Percentiles rank a stretch among this genome's conserved stretches.
Evolutionary conservation across 2,888 invertebrate species (phyloP).

Genomic region (Xanthia icteritia): DNA sequence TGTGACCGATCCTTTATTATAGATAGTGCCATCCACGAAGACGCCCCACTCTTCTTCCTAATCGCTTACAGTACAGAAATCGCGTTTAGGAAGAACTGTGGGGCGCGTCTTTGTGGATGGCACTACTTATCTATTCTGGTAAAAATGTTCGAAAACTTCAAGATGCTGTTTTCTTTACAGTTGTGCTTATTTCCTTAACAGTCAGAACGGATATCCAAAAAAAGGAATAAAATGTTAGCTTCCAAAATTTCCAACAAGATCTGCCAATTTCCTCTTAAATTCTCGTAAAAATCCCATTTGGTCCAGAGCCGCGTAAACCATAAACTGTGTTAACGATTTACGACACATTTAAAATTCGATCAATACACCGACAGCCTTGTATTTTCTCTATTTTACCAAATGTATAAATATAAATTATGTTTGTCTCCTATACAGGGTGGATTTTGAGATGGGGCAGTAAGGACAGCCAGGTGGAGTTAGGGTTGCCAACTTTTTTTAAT

Average conservation of each 20-base stretch:
- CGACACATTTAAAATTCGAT: slow-evolving; percentile 30
- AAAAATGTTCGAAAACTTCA: not conserved
- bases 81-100: no score
- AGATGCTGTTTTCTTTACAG: not conserved
- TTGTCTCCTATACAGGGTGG: no score
- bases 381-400: slow-evolving; percentile 10
- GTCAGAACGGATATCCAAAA: not conserved
- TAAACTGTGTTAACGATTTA: slow-evolving; percentile 44
- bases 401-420: not conserved
- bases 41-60: no score
- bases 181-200: not conserved
- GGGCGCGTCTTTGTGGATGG: no score
- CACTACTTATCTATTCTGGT: no score
- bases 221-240: not conserved
- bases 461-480: no score
- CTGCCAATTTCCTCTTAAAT: slow-evolving; percentile 45
- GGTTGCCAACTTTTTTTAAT: no score
- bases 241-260: slow-evolving; percentile 15
- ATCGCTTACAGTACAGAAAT: no score
- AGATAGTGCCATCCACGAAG: no score
- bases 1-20: no score
- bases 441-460: no score
- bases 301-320: slow-evolving; percentile 19
- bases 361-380: slow-evolving; percentile 10
- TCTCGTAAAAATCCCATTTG: slow-evolving; percentile 48